Base-by-base conservation (phyloP, 2,888 invertebrate genomes). In the Homarus gammarus region DNA sequence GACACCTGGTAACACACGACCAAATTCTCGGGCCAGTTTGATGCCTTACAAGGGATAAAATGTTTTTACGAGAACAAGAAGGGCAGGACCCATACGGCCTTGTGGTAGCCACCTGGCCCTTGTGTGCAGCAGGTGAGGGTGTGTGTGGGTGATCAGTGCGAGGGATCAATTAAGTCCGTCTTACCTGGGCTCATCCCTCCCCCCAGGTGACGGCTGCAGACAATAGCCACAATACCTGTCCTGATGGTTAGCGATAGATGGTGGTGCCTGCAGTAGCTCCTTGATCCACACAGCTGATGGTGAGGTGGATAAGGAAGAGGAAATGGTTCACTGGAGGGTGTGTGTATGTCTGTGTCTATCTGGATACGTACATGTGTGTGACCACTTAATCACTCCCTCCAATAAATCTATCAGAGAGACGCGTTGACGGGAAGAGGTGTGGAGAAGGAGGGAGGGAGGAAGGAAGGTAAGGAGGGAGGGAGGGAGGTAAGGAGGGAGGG, bases 11-110 rank as follows among this genome's bases (percentile, higher is more conserved):
- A 83, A 31, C 40, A 15, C 18, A 5, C 64, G 31, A 27, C n/a
- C 31, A 44, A 31, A n/a, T 40, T 83, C 82, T 70, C n/a, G 27
- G 82, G 70, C 70, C 70, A 83, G 44, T 83, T 83, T 70, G 18
- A 70, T 83, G 70, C 82, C 82, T 83, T 83, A 83, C 40, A 83
- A 83, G 82, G 82, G 40, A 70, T 64, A 83, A 83, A 83, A 83
- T 83, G n/a, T 2, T n/a, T 2, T 33, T 27, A 3, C 68, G 31
- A 31, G 68, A 18, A 49, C 68, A 83, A 83, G 70, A 83, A 83
- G 49, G 82, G 36, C 82, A 40, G n/a, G 36, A 44, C 38, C 70
- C 68, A 40, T 64, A 70, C 15, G 18, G 2, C 38, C 27, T 8
- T 36, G 27, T 64, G 64, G n/a, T 18, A 27, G 49, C 15, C 18